Base-by-base conservation (phyloP, 2,888 invertebrate species). In the Operophtera brumata region DNA sequence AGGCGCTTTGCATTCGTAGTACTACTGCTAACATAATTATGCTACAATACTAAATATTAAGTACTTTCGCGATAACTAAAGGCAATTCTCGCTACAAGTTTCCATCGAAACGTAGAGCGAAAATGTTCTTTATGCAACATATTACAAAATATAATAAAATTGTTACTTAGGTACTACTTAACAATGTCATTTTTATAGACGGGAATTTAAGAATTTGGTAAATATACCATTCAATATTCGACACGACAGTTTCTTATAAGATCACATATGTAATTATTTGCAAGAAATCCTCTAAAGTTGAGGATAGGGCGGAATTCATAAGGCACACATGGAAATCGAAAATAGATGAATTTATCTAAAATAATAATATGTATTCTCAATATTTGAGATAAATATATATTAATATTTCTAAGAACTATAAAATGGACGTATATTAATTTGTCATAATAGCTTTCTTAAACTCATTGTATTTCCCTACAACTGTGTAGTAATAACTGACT, bases 401-500 rank as follows among this genome's bases (percentile, higher is more conserved):
- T 39, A 44, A 25, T 11, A 48, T 45, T 14, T 30, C 45, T 57
- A 50, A 61, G 52, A 59, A 44, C 30, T 53, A 54, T 52, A 60
- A 52, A 59, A 49, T 61, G 57, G 59, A 57, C 63, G 59, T 59
- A 46, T 48, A 37, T 12, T 36, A 45, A 37, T 46, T 51, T 56
- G 47, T 28, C 34, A 44, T 43, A 59, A 42, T 12, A 12, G 13
- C 6, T 30, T 44, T 37, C 20, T 14, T 26, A n/a, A 36, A 35
- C 7, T 46, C 52, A 36, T 42, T 10, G 34, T 26, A 49, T 41
- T 46, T 37, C 10, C 43, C 67, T 81, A 88, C 50, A 96, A 91
- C 83, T 96, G 96, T 59, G 96, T 96, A 62, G 96, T 96, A 69
- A 96, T 96, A 71, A 96, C 96, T 58, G 96, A 95, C 86, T 96